Evolutionary conservation across 2,113 vertebrate genomes (phyloP).

Genomic region (Struthidea cinerea): DNA sequence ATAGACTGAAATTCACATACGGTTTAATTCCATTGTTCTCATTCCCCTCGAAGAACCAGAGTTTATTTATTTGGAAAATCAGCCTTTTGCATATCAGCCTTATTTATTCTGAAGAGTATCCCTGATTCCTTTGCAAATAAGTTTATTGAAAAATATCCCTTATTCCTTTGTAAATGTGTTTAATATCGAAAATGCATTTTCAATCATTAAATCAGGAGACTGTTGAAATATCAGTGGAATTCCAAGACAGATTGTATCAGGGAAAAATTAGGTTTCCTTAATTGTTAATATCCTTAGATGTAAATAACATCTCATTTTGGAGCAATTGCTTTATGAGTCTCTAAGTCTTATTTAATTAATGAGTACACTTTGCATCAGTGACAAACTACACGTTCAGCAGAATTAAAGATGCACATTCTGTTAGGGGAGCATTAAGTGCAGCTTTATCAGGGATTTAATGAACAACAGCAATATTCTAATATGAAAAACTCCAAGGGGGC

Average conservation of each 20-base stretch:
- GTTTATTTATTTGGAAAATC: not conserved
- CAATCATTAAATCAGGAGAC: constrained; percentile 4
- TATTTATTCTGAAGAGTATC: not conserved
- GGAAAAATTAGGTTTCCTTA: constrained; percentile 45
- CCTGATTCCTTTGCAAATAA: not conserved
- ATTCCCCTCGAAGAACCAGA: no score
- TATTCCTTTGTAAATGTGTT: not conserved
- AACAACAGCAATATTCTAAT: constrained; percentile 31
- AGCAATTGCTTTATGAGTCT: constrained; percentile 44
- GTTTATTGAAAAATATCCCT: not conserved
- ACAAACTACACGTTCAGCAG: constrained; percentile 29
- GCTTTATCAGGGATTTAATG: constrained; percentile 44
- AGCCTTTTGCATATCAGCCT: not conserved
- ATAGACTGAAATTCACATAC: accelerated
- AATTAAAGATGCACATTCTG: constrained; percentile 10
- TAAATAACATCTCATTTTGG: constrained; percentile 56
- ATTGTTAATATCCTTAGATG: constrained; percentile 44
- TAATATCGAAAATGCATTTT: constrained; percentile 23
- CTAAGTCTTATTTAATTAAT: constrained; percentile 65
- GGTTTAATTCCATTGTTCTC: not conserved
- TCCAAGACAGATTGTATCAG: not conserved
- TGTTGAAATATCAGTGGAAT: not conserved
- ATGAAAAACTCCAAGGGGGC: not conserved
- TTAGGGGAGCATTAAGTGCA: constrained; percentile 8
- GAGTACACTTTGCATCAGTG: constrained; percentile 25